Evolutionary conservation across 23 tunicate species (phyloP).

Genomic region (Styela plicata): DNA sequence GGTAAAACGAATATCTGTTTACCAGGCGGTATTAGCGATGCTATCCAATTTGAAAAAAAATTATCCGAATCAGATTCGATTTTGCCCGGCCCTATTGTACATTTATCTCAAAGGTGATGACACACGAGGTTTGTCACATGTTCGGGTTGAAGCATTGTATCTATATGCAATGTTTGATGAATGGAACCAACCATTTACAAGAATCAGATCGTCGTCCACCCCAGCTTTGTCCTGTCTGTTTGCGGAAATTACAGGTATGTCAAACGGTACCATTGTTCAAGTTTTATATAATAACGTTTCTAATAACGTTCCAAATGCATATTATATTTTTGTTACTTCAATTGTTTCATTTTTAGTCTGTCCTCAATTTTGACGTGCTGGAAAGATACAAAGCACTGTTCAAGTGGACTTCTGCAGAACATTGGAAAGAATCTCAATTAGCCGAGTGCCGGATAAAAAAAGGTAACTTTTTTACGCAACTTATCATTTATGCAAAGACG

Average conservation of each 20-base stretch:
- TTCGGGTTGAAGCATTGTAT: slow-evolving; percentile 82
- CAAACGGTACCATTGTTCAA: too few species aligned
- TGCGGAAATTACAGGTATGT: slow-evolving; percentile 67
- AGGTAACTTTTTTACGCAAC: too few species aligned
- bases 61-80: too few species aligned
- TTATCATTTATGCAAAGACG: too few species aligned
- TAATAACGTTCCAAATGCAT: too few species aligned
- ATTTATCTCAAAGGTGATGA: slow-evolving; percentile 70
- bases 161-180: slow-evolving; percentile 71
- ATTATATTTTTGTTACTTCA: too few species aligned
- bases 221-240: slow-evolving; percentile 74
- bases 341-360: slow-evolving; percentile 38
- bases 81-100: too few species aligned
- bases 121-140: slow-evolving; percentile 90
- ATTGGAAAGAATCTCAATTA: not conserved
- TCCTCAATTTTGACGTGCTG: slow-evolving; percentile 46
- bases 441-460: too few species aligned
- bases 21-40: too few species aligned
- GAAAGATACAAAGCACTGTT: slow-evolving; percentile 55
- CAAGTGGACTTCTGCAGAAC: slow-evolving; percentile 30
- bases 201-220: slow-evolving; percentile 83
- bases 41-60: too few species aligned
- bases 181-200: slow-evolving; percentile 78
- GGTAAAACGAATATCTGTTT: too few species aligned
- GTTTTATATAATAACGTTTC: too few species aligned